Base-by-base conservation (phyloP, 2,888 invertebrate genomes). In the Dynastes maya region DNA sequence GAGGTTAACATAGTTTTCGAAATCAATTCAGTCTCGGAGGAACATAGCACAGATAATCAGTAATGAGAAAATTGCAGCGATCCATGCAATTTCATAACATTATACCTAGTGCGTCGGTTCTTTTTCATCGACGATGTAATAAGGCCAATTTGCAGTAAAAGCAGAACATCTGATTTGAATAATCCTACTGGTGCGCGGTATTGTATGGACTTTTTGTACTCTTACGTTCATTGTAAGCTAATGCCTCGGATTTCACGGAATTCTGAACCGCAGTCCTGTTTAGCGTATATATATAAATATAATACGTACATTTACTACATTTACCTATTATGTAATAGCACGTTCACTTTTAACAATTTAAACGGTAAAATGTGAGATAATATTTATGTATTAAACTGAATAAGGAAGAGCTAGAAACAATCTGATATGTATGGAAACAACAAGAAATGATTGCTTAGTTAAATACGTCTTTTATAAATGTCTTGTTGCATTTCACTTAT, bases 331-430 rank as follows among this genome's bases (percentile, higher is more conserved):
- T 68, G 27, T 68, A 68, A 68, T n/a, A 51, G 68, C 51, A 68
- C 68, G 13, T 68, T 68, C 68, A 68, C 68, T 68, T 68, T 51
- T 68, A 68, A 29, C 51, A 51, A 11, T 68, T 68, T 68, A 32
- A 51, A 68, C 51, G 68, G 51, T 68, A 68, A 51, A 68, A 29
- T 53, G 27, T 68, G 49, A 22, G 29, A 68, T 68, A 51, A 68
- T 68, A 51, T 13, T 51, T 27, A 13, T 22, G 27, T 22, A 63
- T 63, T 13, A 32, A 27, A 45, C 45, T 45, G 11, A 63, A 63
- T 13, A 51, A 4, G 49, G 29, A 68, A 9, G 16, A 68, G 22
- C 11, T 68, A 68, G 4, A 49, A 67, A 49, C 67, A 49, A 67
- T 68, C 9, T 27, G 51, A 16, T 53, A n/a, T 27, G 68, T 68